Base-by-base conservation (phyloP, 2,113 vertebrate species). In the Lagopus leucura region DNA sequence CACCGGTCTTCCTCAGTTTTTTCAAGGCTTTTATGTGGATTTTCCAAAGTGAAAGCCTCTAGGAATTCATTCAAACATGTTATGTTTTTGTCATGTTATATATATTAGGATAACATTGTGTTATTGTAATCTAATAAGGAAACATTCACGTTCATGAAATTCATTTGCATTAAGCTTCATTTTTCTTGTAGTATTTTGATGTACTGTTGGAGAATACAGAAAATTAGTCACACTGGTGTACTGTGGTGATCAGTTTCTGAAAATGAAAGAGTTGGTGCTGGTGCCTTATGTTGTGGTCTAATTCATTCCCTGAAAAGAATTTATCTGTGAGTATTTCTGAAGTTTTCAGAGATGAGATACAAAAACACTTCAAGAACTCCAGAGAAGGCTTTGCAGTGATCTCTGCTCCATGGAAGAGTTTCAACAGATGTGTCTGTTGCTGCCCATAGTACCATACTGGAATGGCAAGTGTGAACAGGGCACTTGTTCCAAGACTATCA, bases 241-340 rank as follows among this genome's bases (percentile, higher is more conserved):
- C 83, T 92, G 50, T 13, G 74, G 73, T 63, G 34, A 79, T 96
- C 87, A 42, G 5, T 73, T 94, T 84, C 58, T 88, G 80, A 79
- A 91, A 91, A 76, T 58, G 66, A 82, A 88, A 72, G 50, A 27
- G 83, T 74, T 88, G 67, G 63, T 60, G 34, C 17, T 93, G 43
- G 61, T 93, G 89, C 89, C 74, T 95, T 85, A 90, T 76, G 82
- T 72, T 94, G 72, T 43, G 50, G 71, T 92, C 88, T 92, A 93
- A 87, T 94, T 92, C 87, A 91, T 95, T 95, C 71, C 64, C 61
- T 88, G 90, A 93, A 84, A 94, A 93, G 27, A 65, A 72, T 75
- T 89, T 90, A 40, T 89, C 72, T 48, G 27, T 30, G 45, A 78
- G 38, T 84, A 90, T 66, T 92, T 93, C 57, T 6, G 32, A 84